Evolutionary conservation across 1,140 invertebrate species (phyloP), one percentile per base, ranked within the genome.

Genomic region (Drosophila hydei): DNA sequence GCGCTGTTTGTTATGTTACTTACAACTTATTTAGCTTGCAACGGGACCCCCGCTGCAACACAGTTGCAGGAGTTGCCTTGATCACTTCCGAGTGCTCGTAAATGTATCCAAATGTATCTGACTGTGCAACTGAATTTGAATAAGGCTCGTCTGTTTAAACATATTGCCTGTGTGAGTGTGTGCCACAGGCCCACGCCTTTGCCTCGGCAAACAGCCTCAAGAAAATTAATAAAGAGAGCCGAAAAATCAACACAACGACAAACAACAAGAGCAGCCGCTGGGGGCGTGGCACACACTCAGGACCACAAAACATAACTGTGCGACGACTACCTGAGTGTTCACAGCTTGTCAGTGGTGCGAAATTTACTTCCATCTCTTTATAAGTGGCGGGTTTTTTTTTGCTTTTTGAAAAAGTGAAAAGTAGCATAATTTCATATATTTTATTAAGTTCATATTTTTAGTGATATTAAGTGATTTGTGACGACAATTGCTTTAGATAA

Each of bases 261-360:
- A 62, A 27, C 42, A 59, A 50, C 54, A 51, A 38, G 30, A 27
- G 45, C 47, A 38, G 61, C 16, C 45, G 30, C 38, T 42, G 23
- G 36, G 30, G 78, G 78, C 75, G 79, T 84, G 75, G 56, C 68
- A 23, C 77, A 23, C 52, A 56, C 51, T 11, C 30, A 58, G 61
- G 61, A 65, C 52, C 14, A 47, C 42, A 63, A 48, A 16, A 70
- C 14, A 63, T 19, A 55, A 21, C 50, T 27, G 50, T 23, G 19
- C n/a, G 16, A 16, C 40, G 38, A 70, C 77, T 85, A 85, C 80
- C 80, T 85, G 80, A 70, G 50, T 21, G 48, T 4, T 14, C 14
- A 11, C 38, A 30, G 62, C 19, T 30, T 42, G 33, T 36, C 45
- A 38, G 40, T 55, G 56, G 12, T 21, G 43, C 8, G 3, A 19